Evolutionary conservation across 2,888 invertebrate species (phyloP).

Genomic region (Pristionchus fissidentatus): DNA sequence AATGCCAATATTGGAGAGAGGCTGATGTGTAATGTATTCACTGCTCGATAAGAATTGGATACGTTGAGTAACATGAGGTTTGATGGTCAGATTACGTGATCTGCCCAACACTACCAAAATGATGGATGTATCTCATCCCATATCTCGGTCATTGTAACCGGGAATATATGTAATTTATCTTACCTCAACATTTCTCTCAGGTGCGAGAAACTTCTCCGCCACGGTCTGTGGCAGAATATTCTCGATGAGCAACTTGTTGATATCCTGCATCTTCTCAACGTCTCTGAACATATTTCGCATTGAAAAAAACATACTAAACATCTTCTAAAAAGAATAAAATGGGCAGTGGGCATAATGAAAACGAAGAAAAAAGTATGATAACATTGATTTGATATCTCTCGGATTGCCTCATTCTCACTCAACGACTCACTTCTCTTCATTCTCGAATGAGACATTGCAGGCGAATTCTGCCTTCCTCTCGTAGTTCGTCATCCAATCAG

Average conservation of each 20-base stretch:
- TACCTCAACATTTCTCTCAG: slow-evolving; percentile 82
- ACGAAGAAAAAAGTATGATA: not conserved
- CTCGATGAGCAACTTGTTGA: slow-evolving; percentile 94
- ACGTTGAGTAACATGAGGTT: too few relatives aligned
- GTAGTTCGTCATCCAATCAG: slow-evolving; percentile 75
- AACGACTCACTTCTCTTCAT: slow-evolving; percentile 84
- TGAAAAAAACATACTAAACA: too few relatives aligned
- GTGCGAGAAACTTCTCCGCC: slow-evolving; percentile 90
- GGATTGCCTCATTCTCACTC: not conserved
- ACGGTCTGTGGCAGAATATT: slow-evolving; percentile 97
- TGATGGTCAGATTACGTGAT: not conserved
- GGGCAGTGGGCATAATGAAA: not conserved
- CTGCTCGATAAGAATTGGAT: too few relatives aligned
- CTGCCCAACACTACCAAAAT: too few relatives aligned
- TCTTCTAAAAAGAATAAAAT: not conserved
- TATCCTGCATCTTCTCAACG: slow-evolving; percentile 92
- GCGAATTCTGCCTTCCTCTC: slow-evolving; percentile 87
- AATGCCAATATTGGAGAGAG: slow-evolving; percentile 40
- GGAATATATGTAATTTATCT: slow-evolving; percentile 6
- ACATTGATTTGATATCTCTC: too few relatives aligned
- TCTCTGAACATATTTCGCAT: slow-evolving; percentile 82
- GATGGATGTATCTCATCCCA: not conserved
- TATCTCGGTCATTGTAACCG: not conserved
- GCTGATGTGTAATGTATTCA: not conserved
- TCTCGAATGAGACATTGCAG: slow-evolving; percentile 90